Evolutionary conservation across 1,140 invertebrate genomes (phyloP), one percentile per base, ranked within the genome.

Genomic region (Anadara kagoshimensis): DNA sequence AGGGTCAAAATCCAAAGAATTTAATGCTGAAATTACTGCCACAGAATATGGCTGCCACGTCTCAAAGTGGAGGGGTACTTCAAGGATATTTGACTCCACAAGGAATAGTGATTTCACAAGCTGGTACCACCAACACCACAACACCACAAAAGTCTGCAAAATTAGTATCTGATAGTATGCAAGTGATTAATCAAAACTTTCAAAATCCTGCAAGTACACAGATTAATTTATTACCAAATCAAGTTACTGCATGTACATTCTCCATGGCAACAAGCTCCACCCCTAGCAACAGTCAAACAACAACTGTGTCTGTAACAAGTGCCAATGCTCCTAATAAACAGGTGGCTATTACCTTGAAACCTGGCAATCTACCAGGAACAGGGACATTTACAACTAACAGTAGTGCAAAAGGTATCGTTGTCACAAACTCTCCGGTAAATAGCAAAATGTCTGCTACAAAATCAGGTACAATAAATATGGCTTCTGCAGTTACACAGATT

Each of bases 81-180:
- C 80, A 82, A 63, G 80, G 78, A 26, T 76, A 69, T 26, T 56
- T 79, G 20, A 79, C 78, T 12, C 70, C 80, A 14, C 59, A 76
- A 69, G 78, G 78, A 2, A 22, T 82, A 1, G 63, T 82, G 22
- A 79, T 82, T 56, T 78, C 80, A 3, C 76, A 78, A 45, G 56
- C 59, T 61, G 70, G 66, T 62, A 51, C 76, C 14, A 61, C 65
- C 64, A 59, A 71, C 11, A 22, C 56, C n/a, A 61, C 65, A 59
- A 53, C 24, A 43, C 0, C 29, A 20, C 66, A 68, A 18, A 57
- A 59, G 58, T 12, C 18, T 10, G 53, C 22, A 45, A n/a, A n/a
- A n/a, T n/a, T n/a, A n/a, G n/a, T n/a, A n/a, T n/a, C n/a, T n/a
- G n/a, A n/a, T n/a, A n/a, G n/a, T n/a, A n/a, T n/a, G n/a, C n/a